Base-by-base conservation (phyloP, 2,888 invertebrate species). In the Megamerina dolium region DNA sequence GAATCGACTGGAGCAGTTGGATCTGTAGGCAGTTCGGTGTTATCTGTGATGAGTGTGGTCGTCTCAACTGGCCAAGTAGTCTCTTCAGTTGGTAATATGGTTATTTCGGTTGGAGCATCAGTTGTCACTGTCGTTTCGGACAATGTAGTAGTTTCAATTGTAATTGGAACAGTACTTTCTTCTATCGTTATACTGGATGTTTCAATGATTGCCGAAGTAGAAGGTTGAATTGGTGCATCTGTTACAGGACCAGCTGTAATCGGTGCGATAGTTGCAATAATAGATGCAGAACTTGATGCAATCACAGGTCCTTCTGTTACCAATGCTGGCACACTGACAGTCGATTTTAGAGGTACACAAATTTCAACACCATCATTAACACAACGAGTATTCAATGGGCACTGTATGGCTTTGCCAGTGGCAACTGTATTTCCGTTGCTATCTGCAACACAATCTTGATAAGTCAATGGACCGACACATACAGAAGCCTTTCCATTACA, bases 391-490 rank as follows among this genome's bases (percentile, higher is more conserved):
- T 57, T 57, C 0, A 34, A 9, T 1, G 58, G 56, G 43, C 69
- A 70, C 0, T 41, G 19, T 14, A 53, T 48, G 5, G 59, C 51
- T 3, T 21, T 32, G 6, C 61, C 63, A 3, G 39, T 30, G 2
- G 66, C 58, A 21, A 56, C 45, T 41, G 48, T 56, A 6, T 37
- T 41, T 5, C 60, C 60, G 14, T 42, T 45, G 13, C 31, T 45
- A 48, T 58, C 55, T 1, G 46, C 37, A 3, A 43, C 23, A 41
- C 70, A 70, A 2, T 35, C 18, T 37, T 63, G 60, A 39, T 61
- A 68, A 42, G 54, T 59, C 0, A 61, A 46, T 1, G 64, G 62
- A n/a, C 66, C 67, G 12, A 68, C 63, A 44, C 70, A 70, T 4
- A 65, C 57, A 3, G 62, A 57, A 10, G 44, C 21, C 39, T 59